Conservation (phyloP, 2,888 invertebrate genomes). For the Halocaridina rubra region DNA sequence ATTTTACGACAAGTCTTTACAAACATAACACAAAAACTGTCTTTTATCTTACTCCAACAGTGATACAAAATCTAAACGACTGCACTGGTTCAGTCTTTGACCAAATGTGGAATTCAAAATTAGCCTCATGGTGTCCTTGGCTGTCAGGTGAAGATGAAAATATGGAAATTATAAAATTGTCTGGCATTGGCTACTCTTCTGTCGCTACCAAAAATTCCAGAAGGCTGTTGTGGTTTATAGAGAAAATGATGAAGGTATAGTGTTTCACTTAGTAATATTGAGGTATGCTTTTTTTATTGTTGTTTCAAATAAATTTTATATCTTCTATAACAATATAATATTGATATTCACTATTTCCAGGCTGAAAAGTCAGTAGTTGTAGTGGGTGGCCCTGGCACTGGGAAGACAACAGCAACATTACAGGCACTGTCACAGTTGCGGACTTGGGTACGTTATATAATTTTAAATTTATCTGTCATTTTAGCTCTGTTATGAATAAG, state of each 20-base stretch:
- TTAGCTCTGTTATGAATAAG: too few relatives aligned
- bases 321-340: too few relatives aligned
- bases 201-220: background rate
- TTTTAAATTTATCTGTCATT: too few relatives aligned
- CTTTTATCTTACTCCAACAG: background rate
- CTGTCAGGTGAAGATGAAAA: background rate
- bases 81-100: constrained; percentile 2
- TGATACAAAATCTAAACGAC: background rate
- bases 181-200: background rate
- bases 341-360: too few relatives aligned
- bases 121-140: constrained; percentile 21
- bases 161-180: background rate
- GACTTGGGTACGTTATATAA: too few relatives aligned
- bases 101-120: constrained; percentile 10
- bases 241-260: constrained; percentile 13
- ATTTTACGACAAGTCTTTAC: too few relatives aligned
- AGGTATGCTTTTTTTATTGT: too few relatives aligned
- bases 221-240: constrained; percentile 21
- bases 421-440: background rate
- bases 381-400: constrained; percentile 8
- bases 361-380: constrained; percentile 26
- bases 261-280: too few relatives aligned
- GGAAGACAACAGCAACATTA: constrained; percentile 17
- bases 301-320: too few relatives aligned
- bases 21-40: too few relatives aligned